Evolutionary conservation across 2,888 invertebrate species (phyloP).

Genomic region (Glaucopsyche alexis): DNA sequence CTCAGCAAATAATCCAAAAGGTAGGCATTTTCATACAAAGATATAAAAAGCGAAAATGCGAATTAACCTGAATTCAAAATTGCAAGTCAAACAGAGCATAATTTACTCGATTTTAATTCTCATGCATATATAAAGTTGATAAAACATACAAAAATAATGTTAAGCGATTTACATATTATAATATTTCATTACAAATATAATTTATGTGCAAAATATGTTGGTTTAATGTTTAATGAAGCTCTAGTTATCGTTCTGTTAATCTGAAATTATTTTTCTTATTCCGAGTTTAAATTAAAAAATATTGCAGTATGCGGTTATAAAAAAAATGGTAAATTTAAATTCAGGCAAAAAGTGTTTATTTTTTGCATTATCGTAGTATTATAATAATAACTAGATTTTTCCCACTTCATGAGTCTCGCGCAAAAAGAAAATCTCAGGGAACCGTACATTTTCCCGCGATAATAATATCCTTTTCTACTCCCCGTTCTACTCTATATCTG

Average conservation of each 20-base stretch:
- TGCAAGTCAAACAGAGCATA: constrained; percentile 49
- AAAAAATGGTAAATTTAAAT: no score
- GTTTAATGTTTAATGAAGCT: not conserved
- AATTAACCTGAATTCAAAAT: constrained; percentile 53
- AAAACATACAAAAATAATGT: constrained; percentile 12
- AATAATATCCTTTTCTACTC: no score
- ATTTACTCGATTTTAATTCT: constrained; percentile 35
- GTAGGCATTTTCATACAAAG: constrained; percentile 41
- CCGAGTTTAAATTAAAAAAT: not conserved
- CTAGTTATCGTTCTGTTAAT: not conserved
- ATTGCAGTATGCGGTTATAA: no score
- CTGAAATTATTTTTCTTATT: not conserved
- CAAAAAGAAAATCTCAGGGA: no score
- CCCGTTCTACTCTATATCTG: no score
- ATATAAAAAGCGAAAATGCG: constrained; percentile 46
- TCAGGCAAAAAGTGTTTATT: no score
- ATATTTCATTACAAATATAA: constrained; percentile 17
- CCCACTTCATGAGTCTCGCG: no score
- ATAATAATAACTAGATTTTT: no score
- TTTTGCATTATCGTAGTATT: no score
- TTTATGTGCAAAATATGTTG: constrained; percentile 4
- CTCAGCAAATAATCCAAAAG: constrained; percentile 27
- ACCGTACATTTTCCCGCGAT: no score
- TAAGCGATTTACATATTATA: not conserved
- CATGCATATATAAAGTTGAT: not conserved